phyloP scores from a whole-genome alignment of 2,888 invertebrate genomes.

The Ophion obscuratus region DNA sequence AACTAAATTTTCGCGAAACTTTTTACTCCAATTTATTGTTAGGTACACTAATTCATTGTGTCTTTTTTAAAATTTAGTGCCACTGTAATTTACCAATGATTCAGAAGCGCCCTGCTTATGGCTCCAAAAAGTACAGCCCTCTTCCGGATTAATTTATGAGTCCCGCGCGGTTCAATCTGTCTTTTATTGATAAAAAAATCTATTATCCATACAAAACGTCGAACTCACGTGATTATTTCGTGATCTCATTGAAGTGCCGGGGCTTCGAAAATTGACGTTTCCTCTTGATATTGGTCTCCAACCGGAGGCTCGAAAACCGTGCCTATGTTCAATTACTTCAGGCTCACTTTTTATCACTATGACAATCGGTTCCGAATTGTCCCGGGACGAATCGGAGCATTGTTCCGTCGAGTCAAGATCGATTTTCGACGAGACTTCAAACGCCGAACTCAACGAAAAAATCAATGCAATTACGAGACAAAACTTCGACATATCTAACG shows the following conservation, averaged over 20 bases:
- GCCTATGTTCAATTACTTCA: neutral
- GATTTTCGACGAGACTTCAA: slow-evolving; percentile 73
- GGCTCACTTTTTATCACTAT: slow-evolving; percentile 47
- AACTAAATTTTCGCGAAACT: too few relatives aligned
- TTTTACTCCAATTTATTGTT: too few relatives aligned
- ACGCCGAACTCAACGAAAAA: slow-evolving; percentile 16
- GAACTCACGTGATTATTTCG: slow-evolving; percentile 50
- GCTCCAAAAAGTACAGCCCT: too few relatives aligned
- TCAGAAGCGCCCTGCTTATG: too few relatives aligned
- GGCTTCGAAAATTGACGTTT: slow-evolving; percentile 32
- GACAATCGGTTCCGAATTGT: slow-evolving; percentile 38
- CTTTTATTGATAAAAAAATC: neutral
- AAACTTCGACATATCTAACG: slow-evolving; percentile 29
- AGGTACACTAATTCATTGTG: too few relatives aligned
- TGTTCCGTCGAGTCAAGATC: slow-evolving; percentile 68
- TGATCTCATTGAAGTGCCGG: slow-evolving; percentile 35
- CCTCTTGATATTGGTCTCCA: slow-evolving; percentile 26
- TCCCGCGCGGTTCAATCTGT: slow-evolving; percentile 43
- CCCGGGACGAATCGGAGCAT: slow-evolving; percentile 26
- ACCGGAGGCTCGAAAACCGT: slow-evolving; percentile 20
- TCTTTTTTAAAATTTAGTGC: too few relatives aligned
- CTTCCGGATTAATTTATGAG: slow-evolving; percentile 64
- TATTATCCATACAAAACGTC: neutral
- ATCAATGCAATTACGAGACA: slow-evolving; percentile 40
- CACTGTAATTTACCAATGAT: too few relatives aligned